These are phyloP conservation scores for Acrobeloides nanus DNA, from an alignment of 2,888 invertebrate species.

Conservation along the genomic window DNA sequence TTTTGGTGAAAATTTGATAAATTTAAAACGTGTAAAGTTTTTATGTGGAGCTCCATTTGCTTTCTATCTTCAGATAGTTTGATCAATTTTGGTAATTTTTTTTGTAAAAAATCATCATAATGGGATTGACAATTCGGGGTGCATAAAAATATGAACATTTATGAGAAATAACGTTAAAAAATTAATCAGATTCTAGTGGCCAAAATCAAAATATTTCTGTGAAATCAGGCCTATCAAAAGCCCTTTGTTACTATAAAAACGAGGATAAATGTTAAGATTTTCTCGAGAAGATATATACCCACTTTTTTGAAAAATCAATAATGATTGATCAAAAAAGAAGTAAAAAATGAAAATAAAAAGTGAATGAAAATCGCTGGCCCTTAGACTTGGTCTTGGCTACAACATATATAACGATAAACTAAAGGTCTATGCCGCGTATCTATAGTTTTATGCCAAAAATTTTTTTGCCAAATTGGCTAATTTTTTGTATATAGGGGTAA, in stretches of 20 bases:
- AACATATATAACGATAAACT: too few species aligned
- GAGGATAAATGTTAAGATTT: conserved; percentile 1
- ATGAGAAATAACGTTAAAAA: background rate
- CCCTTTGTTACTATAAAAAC: background rate
- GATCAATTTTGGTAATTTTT: too few species aligned
- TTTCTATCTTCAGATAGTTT: too few species aligned
- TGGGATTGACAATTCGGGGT: background rate
- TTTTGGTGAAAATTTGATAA: too few species aligned
- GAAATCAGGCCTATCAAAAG: background rate
- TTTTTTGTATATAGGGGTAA: too few species aligned
- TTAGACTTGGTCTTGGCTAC: too few species aligned
- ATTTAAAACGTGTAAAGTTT: too few species aligned
- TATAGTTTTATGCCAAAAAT: too few species aligned
- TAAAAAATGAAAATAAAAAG: conserved; percentile 1
- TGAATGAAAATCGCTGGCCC: too few species aligned
- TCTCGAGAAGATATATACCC: background rate
- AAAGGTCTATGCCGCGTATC: too few species aligned
- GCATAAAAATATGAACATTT: background rate
- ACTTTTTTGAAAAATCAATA: background rate
- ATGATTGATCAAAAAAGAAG: background rate
- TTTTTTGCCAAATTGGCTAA: too few species aligned
- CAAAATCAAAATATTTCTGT: background rate
- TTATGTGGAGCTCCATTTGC: too few species aligned
- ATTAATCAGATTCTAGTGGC: background rate
- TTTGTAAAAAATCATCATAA: background rate